Percentiles rank a stretch among this genome's conserved stretches.
These are phyloP conservation scores for Maconellicoccus hirsutus DNA, from an alignment of 1,140 invertebrate genomes.

Conservation along the genomic window DNA sequence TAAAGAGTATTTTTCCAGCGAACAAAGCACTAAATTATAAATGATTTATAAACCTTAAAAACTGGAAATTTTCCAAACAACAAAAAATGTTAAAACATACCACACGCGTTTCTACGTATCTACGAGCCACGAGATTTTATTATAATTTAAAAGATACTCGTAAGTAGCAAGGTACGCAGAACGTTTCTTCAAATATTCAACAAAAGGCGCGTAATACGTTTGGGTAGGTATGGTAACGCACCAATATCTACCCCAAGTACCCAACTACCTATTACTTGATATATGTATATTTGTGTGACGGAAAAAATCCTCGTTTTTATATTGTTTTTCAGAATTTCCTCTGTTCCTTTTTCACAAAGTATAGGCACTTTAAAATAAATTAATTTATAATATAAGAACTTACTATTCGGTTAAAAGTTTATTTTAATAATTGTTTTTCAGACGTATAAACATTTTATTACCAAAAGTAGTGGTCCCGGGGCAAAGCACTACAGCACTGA, in stretches of 20 bases:
- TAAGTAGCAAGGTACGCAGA: too few relatives aligned
- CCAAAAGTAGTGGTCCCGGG: constrained; percentile 6
- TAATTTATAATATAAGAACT: not conserved
- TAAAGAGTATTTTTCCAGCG: not conserved
- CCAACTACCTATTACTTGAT: too few relatives aligned
- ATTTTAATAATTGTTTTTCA: not conserved
- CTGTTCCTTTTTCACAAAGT: too few relatives aligned
- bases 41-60: not conserved
- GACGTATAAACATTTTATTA: not conserved
- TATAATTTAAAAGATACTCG: not conserved
- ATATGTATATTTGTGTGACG: not conserved
- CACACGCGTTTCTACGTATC: not conserved
- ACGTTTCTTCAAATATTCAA: not conserved
- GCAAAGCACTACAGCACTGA: not conserved
- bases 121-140: not conserved
- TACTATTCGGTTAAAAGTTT: too few relatives aligned
- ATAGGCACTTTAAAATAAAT: not conserved
- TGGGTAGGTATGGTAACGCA: not conserved
- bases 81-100: not conserved
- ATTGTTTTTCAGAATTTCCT: too few relatives aligned
- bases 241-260: too few relatives aligned
- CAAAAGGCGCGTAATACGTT: not conserved
- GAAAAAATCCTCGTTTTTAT: not conserved
- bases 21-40: not conserved
- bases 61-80: not conserved